Conservation (phyloP, 1,140 invertebrate species). For the Drosophila melanica region DNA sequence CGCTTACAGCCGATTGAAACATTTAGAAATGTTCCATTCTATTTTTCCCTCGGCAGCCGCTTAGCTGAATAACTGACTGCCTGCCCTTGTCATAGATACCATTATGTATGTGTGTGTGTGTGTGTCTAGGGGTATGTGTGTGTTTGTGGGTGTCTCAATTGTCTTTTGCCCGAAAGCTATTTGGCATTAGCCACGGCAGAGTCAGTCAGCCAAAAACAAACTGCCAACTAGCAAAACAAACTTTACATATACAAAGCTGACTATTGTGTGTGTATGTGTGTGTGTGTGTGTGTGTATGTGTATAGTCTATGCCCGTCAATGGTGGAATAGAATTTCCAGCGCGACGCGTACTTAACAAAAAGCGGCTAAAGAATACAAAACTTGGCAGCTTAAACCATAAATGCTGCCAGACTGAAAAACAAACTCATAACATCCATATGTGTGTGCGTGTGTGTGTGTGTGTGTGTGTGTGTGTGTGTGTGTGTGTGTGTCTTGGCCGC, state of each 20-base stretch:
- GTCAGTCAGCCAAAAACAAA: constrained; percentile 46
- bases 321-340: constrained; percentile 68
- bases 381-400: constrained; percentile 69
- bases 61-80: constrained; percentile 52
- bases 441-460: neutral
- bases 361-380: constrained; percentile 57
- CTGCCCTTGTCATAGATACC: constrained; percentile 48
- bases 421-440: constrained; percentile 11
- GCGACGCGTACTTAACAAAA: constrained; percentile 51
- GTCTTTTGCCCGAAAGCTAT: constrained; percentile 69
- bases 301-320: constrained; percentile 56
- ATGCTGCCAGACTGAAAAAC: constrained; percentile 52
- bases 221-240: constrained; percentile 55
- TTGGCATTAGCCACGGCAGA: constrained; percentile 53
- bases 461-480: neutral
- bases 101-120: neutral
- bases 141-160: constrained; percentile 50
- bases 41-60: constrained; percentile 18
- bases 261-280: neutral
- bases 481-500: constrained; percentile 1
- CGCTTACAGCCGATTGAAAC: no score
- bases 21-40: neutral
- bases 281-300: neutral
- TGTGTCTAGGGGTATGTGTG: constrained; percentile 4
- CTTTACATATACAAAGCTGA: constrained; percentile 34